Evolutionary conservation across 2,888 invertebrate species (phyloP), one percentile per base, ranked within the genome.

Genomic region (Pseudeuparius sepicola): DNA sequence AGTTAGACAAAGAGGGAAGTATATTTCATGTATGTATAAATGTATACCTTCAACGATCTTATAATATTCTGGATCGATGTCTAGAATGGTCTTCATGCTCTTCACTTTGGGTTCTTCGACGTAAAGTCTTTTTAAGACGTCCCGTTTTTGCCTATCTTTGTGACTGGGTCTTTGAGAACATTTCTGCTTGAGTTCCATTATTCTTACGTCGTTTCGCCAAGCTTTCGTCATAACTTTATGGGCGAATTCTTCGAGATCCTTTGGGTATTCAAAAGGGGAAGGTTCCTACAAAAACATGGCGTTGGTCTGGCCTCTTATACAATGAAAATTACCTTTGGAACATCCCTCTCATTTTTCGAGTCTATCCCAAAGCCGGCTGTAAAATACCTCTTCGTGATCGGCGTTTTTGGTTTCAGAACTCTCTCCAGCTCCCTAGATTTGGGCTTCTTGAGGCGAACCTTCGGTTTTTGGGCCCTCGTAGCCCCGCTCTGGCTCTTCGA

Each of bases 21-120:
- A n/a, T n/a, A n/a, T n/a, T n/a, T n/a, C n/a, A n/a, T n/a, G n/a
- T n/a, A n/a, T n/a, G n/a, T n/a, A n/a, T n/a, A n/a, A n/a, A n/a
- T n/a, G n/a, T n/a, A 30, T 37, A 43, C 50, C 76, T 55, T 70
- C 69, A 18, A 77, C 66, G 23, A 73, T 68, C 2, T 67, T 67
- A 52, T 74, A 78, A 55, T 75, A 78, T 42, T 73, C 68, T 0
- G 75, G 73, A 53, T 78, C 75, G 23, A 78, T 66, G 56, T 78
- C 76, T 10, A 73, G 64, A 30, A 78, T 71, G 2, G 74, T 71
- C 43, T 67, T 66, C 15, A 70, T 67, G 40, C 65, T 65, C 13
- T 48, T 48, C 4, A 54, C 39, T 16, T 61, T 58, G n/a, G 69
- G 65, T 45, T 71, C 68, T 52, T 70, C 61, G 14, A 76, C 64